Conservation (phyloP, 2,113 vertebrate species). For the Bos javanicus region DNA sequence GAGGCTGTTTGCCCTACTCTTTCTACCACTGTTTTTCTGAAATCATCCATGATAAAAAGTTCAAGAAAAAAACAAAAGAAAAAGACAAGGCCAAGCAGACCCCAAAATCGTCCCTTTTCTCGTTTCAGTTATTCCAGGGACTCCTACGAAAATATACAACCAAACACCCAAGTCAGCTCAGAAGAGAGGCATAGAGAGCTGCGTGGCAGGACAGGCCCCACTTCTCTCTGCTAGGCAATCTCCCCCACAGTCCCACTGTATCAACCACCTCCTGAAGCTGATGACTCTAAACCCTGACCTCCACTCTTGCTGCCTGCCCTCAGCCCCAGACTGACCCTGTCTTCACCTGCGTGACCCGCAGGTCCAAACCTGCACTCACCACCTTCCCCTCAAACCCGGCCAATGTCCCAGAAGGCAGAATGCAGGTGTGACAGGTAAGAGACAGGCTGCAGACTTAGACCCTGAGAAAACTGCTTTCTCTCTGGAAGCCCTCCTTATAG, state of each 20-base stretch:
- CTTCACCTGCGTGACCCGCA: neutral
- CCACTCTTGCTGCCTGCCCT: neutral
- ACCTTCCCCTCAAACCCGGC: neutral
- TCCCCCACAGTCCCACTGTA: too few species aligned
- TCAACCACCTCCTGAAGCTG: neutral
- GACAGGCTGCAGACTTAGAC: neutral
- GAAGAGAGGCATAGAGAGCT: fast-evolving
- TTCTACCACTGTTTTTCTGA: neutral
- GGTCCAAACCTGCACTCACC: neutral
- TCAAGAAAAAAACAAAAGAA: neutral
- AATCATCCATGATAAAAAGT: neutral
- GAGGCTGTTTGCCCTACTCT: neutral
- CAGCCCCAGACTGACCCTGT: neutral
- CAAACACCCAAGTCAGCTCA: neutral
- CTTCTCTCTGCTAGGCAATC: neutral
- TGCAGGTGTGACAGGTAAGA: neutral
- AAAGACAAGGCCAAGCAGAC: neutral
- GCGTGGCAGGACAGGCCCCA: neutral
- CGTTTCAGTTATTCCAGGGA: neutral
- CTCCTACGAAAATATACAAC: neutral
- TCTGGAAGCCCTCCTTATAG: neutral
- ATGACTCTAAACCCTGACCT: neutral
- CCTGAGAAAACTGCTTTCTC: neutral
- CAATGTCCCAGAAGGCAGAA: neutral
- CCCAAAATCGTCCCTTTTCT: neutral